These are phyloP conservation scores for Chirona hameri DNA, from an alignment of 2,888 invertebrate species.

Conservation along the genomic window DNA sequence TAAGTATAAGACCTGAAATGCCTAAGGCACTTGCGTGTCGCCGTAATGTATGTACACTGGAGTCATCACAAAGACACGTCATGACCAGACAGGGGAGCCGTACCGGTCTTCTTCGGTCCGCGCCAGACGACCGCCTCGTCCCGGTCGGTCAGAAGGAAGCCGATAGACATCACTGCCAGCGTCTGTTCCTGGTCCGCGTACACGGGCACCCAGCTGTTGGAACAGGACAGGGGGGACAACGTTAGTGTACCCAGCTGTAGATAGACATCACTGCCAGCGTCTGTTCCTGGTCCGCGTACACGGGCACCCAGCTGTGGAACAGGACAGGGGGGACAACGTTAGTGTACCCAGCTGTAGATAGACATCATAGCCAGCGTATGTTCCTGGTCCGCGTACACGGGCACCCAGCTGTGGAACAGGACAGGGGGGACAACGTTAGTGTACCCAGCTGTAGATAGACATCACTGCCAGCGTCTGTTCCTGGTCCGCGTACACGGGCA, in stretches of 20 bases:
- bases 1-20: no score
- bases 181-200: conserved; percentile 74
- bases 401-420: conserved; percentile 63
- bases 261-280: conserved; percentile 87
- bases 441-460: conserved; percentile 68
- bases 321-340: no score
- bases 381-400: conserved; percentile 77
- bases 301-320: conserved; percentile 77
- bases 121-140: conserved; percentile 93
- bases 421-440: no score
- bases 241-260: not conserved
- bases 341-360: conserved; percentile 47
- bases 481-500: conserved; percentile 81
- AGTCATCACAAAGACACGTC: no score
- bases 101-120: conserved; percentile 85
- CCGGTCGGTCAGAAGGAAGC: conserved; percentile 76
- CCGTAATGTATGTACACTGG: no score
- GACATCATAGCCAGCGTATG: conserved; percentile 89
- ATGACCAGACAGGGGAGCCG: not conserved
- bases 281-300: conserved; percentile 76
- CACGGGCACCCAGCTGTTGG: conserved; percentile 83
- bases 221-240: not conserved
- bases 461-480: conserved; percentile 82
- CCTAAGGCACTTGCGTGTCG: no score
- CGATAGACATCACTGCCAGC: conserved; percentile 92